phyloP scores from a whole-genome alignment of 2,888 invertebrate species.

The Acrobasis suavella region DNA sequence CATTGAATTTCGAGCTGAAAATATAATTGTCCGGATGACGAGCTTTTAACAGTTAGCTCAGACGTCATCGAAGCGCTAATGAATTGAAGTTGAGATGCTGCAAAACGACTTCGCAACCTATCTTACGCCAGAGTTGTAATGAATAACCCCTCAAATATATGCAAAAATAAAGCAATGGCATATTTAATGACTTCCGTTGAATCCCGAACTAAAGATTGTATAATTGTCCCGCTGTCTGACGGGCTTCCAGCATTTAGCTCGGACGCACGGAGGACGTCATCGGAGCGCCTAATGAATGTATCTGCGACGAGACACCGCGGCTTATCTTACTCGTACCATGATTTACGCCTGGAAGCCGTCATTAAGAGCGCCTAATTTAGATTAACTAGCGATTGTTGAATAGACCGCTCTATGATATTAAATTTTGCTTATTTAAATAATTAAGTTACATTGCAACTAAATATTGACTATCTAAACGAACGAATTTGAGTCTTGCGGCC shows the following conservation, averaged over 20 bases:
- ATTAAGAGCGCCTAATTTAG: background rate
- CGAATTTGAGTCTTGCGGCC: no score
- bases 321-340: slow-evolving; percentile 29
- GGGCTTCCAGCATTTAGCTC: background rate
- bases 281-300: slow-evolving; percentile 28
- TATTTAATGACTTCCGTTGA: background rate
- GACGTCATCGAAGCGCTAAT: no score
- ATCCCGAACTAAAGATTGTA: background rate
- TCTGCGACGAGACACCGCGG: slow-evolving; percentile 21
- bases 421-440: no score
- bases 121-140: no score
- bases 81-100: no score
- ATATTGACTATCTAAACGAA: no score
- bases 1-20: no score
- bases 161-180: background rate
- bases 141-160: no score
- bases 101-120: no score
- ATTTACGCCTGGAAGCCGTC: slow-evolving; percentile 22
- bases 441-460: no score
- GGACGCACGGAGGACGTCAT: slow-evolving; percentile 25
- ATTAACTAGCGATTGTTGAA: background rate
- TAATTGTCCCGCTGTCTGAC: background rate
- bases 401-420: background rate
- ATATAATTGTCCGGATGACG: no score
- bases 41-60: no score